phyloP scores from a whole-genome alignment of 2,113 vertebrate genomes.

The Uria aalge region DNA sequence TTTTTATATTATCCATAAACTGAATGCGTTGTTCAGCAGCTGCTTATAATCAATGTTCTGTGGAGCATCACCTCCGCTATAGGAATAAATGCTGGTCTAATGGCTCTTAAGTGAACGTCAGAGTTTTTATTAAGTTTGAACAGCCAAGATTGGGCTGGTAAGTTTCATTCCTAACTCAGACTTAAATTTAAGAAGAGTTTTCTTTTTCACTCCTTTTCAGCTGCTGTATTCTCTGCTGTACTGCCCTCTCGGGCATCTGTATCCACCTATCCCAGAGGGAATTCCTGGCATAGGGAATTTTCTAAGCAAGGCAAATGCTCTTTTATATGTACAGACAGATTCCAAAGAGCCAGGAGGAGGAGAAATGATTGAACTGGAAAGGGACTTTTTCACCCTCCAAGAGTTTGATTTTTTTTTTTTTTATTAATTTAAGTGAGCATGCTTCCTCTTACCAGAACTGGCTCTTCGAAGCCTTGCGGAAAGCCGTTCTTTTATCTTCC shows the following conservation, averaged over 20 bases:
- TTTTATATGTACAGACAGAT: background rate
- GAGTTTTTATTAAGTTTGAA: background rate
- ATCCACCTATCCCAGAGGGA: accelerated
- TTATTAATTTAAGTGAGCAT: background rate
- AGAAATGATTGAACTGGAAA: background rate
- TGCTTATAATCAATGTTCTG: background rate
- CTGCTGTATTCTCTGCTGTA: background rate
- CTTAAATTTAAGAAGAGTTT: background rate
- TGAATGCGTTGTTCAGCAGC: background rate
- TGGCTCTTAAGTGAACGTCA: background rate
- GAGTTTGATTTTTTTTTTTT: background rate
- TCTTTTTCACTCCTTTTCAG: background rate
- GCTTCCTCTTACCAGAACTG: background rate
- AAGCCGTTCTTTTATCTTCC: background rate
- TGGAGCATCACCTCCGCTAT: background rate
- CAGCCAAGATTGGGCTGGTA: background rate
- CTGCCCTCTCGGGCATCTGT: background rate
- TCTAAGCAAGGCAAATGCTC: background rate
- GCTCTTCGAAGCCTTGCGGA: background rate
- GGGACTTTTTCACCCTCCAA: background rate
- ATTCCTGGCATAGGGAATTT: background rate
- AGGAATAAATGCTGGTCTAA: background rate
- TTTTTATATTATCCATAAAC: background rate
- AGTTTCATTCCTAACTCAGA: background rate
- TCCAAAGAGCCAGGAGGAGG: background rate